Evolutionary conservation across 2,797 vertebrate species (phyloP).

Genomic region (Lophotriccus pileatus): DNA sequence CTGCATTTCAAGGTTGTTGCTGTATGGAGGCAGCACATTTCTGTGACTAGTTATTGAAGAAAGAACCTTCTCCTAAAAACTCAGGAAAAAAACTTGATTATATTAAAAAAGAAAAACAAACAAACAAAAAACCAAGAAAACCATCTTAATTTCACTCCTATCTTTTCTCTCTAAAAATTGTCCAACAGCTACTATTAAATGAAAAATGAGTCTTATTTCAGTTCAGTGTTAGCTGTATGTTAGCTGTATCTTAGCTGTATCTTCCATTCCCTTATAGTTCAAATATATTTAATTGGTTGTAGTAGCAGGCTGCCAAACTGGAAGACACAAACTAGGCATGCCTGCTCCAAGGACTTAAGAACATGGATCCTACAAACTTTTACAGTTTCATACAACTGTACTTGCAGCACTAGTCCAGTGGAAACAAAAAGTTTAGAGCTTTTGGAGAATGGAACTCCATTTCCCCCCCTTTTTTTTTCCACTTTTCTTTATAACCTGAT

Average conservation of each 20-base stretch:
- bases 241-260: neutral
- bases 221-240: neutral
- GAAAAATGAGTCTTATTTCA: neutral
- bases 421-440: no score
- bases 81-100: neutral
- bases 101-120: neutral
- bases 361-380: neutral
- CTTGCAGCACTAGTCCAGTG: no score
- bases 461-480: neutral
- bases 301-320: neutral
- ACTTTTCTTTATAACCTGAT: neutral
- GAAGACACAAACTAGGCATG: neutral
- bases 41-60: neutral
- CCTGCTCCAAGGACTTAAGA: neutral
- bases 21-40: neutral
- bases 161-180: neutral
- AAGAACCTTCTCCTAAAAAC: neutral
- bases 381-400: no score
- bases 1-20: neutral
- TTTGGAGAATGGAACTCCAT: no score
- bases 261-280: neutral
- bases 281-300: neutral
- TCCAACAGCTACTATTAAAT: neutral
- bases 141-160: neutral
- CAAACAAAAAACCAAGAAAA: neutral